Percentiles rank a stretch among this genome's conserved stretches.
Conservation (phyloP, 2,113 vertebrate genomes). For the Formicarius rufipectus region DNA sequence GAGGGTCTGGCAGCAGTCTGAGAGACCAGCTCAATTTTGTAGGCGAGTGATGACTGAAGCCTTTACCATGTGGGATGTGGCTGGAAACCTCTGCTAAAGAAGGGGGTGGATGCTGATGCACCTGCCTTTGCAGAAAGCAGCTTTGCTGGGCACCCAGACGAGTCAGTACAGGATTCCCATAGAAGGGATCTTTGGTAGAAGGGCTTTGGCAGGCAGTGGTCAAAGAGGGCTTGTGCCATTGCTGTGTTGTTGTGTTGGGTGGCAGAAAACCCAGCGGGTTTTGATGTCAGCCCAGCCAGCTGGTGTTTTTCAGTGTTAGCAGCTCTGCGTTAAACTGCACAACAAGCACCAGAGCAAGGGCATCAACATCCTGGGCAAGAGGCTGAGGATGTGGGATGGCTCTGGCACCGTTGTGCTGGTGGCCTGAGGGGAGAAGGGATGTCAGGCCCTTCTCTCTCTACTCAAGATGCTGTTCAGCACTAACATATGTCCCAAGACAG, state of each 20-base stretch:
- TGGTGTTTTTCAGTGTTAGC: not conserved
- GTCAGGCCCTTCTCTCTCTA: not conserved
- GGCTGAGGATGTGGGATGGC: not conserved
- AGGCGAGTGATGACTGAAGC: not conserved
- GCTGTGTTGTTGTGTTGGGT: not conserved
- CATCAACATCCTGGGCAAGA: fast-evolving
- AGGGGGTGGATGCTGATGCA: fast-evolving
- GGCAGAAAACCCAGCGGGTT: not conserved
- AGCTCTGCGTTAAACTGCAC: not conserved
- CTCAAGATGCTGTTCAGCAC: not conserved
- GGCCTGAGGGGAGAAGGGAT: not conserved
- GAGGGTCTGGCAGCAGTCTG: not conserved
- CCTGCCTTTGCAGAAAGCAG: not conserved
- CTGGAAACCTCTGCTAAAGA: not conserved
- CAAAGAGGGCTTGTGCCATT: not conserved
- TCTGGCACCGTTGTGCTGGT: fast-evolving
- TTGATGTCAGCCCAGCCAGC: not conserved
- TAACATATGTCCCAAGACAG: not conserved
- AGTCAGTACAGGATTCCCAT: fast-evolving
- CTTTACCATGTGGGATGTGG: not conserved
- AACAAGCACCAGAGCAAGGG: not conserved
- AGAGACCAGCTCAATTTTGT: not conserved
- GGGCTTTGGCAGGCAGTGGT: fast-evolving
- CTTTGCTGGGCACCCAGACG: not conserved
- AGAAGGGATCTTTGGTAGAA: not conserved